A percentile compares a stretch with the other conserved stretches of the same genome.
Conservation (phyloP, 2,113 vertebrate species). For the Tylochromis polylepis region DNA sequence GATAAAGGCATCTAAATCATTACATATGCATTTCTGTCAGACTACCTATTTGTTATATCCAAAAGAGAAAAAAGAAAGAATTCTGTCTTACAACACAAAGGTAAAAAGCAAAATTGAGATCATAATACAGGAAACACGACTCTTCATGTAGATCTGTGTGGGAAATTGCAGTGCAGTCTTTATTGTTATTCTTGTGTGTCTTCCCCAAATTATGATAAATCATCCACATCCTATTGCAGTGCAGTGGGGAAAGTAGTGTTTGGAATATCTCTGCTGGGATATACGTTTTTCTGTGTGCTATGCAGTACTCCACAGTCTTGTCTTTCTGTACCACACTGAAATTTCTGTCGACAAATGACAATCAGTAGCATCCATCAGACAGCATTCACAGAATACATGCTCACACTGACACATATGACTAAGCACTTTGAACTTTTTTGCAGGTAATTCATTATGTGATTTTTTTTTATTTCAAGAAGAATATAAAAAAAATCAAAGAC, state of each 20-base stretch:
- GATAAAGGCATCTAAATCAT: background rate
- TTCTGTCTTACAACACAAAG: background rate
- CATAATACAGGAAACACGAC: background rate
- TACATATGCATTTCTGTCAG: background rate
- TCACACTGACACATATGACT: background rate
- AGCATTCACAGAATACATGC: background rate
- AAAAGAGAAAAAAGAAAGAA: background rate
- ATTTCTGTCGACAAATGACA: background rate
- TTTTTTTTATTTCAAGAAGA: background rate
- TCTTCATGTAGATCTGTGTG: background rate
- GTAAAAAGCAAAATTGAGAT: background rate
- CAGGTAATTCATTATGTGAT: background rate
- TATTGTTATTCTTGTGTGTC: background rate
- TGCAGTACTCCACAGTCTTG: background rate
- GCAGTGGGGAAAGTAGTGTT: background rate
- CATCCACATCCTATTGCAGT: background rate
- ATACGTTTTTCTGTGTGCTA: background rate
- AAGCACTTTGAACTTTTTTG: background rate
- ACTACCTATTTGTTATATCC: background rate
- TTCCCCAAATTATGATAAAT: background rate
- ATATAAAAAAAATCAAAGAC: background rate
- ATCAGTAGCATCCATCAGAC: background rate
- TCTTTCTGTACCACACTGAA: background rate
- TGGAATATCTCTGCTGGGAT: background rate
- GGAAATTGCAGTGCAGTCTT: background rate